Evolutionary conservation across 2,113 vertebrate species (phyloP).

Genomic region (Rafetus swinhoei): DNA sequence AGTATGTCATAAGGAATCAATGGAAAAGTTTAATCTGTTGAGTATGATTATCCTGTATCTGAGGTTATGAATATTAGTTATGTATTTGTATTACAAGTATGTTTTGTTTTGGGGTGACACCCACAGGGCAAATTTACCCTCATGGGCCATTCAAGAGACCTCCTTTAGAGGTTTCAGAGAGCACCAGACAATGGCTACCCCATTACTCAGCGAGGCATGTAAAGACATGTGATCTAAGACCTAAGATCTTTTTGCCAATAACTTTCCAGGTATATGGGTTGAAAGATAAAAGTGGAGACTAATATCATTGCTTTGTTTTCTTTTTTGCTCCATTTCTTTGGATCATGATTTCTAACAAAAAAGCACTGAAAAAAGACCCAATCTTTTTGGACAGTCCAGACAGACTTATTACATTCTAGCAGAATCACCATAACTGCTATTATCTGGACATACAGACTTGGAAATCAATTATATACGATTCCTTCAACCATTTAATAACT

Average conservation of each 20-base stretch:
- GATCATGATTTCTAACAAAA: not conserved
- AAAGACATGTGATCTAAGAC: not conserved
- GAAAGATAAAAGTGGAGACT: not conserved
- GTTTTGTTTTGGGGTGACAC: not conserved
- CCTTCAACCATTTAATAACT: not conserved
- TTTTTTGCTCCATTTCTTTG: not conserved
- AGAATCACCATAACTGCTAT: not conserved
- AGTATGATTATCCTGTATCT: not conserved
- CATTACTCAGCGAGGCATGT: not conserved
- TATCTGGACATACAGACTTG: not conserved
- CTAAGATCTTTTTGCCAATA: not conserved
- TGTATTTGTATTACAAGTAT: not conserved
- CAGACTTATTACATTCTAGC: not conserved
- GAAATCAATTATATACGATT: not conserved
- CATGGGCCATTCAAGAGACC: not conserved
- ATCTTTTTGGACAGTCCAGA: not conserved
- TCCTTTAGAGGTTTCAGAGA: not conserved
- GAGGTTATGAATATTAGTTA: not conserved
- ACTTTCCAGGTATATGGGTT: not conserved
- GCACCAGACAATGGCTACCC: not conserved
- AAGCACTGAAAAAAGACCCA: not conserved
- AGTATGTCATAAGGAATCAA: not conserved
- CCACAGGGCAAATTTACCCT: not conserved
- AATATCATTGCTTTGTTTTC: not conserved
- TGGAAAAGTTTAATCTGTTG: not conserved